phyloP scores from a whole-genome alignment of 2,888 invertebrate genomes.

The Pseudolycoriella hygida region DNA sequence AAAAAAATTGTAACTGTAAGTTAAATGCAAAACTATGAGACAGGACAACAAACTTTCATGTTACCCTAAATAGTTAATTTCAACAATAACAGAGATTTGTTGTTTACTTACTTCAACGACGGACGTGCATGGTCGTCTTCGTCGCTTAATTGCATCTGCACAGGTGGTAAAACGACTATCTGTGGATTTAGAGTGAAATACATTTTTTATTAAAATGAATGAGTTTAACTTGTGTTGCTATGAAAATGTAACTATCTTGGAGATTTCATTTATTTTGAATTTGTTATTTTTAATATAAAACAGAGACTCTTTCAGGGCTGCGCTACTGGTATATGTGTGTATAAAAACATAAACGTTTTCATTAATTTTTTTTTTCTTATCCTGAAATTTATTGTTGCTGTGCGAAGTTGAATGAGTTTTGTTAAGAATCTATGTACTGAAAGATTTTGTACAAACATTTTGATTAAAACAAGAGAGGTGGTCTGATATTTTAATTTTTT shows the following conservation, averaged over 20 bases:
- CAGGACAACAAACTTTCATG: neutral
- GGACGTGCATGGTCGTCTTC: slow-evolving; percentile 35
- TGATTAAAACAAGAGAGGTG: too few species aligned
- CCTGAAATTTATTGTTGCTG: too few species aligned
- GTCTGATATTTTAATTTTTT: too few species aligned
- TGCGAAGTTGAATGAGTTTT: too few species aligned
- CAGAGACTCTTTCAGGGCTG: neutral
- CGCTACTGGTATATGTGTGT: too few species aligned
- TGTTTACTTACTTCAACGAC: slow-evolving; percentile 24
- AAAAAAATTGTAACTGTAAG: neutral
- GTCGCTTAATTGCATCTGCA: slow-evolving; percentile 70
- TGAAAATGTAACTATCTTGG: neutral
- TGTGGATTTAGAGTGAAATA: slow-evolving; percentile 10
- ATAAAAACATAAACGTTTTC: too few species aligned
- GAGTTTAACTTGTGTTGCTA: too few species aligned
- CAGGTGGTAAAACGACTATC: slow-evolving; percentile 80
- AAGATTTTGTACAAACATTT: too few species aligned
- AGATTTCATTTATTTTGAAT: neutral
- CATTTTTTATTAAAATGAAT: too few species aligned
- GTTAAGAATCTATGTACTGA: too few species aligned
- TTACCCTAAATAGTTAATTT: neutral
- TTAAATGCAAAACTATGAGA: neutral
- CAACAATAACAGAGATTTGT: too few species aligned
- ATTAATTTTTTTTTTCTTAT: too few species aligned
- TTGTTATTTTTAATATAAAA: neutral